Percentiles rank a stretch among this genome's conserved stretches.
Conservation (phyloP, 2,888 invertebrate species). For the Frankliniella fusca region DNA sequence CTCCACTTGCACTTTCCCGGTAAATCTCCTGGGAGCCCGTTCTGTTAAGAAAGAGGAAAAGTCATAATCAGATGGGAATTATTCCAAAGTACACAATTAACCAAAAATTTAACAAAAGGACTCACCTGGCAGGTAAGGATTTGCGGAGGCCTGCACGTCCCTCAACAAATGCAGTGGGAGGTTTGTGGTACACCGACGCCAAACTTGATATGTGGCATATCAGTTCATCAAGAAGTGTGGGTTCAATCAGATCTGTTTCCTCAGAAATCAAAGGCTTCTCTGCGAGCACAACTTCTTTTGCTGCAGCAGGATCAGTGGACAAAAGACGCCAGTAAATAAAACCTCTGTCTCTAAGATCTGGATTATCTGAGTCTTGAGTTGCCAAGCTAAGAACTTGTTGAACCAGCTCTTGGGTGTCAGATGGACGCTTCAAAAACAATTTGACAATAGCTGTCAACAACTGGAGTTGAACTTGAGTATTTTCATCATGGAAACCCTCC, state of each 20-base stretch:
- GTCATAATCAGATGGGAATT: background rate
- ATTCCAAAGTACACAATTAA: background rate
- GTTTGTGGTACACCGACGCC: slow-evolving; percentile 98
- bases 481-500: slow-evolving; percentile 96
- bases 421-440: slow-evolving; percentile 94
- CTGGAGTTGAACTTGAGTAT: slow-evolving; percentile 94
- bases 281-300: slow-evolving; percentile 97
- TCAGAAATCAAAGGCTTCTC: slow-evolving; percentile 99
- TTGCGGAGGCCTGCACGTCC: slow-evolving; percentile 70
- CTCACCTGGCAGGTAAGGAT: slow-evolving; percentile 61
- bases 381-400: slow-evolving; percentile 90
- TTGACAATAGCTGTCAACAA: slow-evolving; percentile 97
- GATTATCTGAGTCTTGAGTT: slow-evolving; percentile 94
- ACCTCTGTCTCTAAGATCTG: slow-evolving; percentile 94
- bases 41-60: slow-evolving; percentile 31
- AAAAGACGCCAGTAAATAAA: slow-evolving; percentile 99
- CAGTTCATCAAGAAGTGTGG: slow-evolving; percentile 93
- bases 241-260: slow-evolving; percentile 96
- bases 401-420: slow-evolving; percentile 96
- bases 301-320: slow-evolving; percentile 98
- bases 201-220: slow-evolving; percentile 98
- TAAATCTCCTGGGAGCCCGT: slow-evolving; percentile 41
- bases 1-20: slow-evolving; percentile 37
- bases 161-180: slow-evolving; percentile 97
- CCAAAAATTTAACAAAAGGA: slow-evolving; percentile 27